phyloP scores from a whole-genome alignment of 2,113 vertebrate genomes.

The Physeter macrocephalus region DNA sequence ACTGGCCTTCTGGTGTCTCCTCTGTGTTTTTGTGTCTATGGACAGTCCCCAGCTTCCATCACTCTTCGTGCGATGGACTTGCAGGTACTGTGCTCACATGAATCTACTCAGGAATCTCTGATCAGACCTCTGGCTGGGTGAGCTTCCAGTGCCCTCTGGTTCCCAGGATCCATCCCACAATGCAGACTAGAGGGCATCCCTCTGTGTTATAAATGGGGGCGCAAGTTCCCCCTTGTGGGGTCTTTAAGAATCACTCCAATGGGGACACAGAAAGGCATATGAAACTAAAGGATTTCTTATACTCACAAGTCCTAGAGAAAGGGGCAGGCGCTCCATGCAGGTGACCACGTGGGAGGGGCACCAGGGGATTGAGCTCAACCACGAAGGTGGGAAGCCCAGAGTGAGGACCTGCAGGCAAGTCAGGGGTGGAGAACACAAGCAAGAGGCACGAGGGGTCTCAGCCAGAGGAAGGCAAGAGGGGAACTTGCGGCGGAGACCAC shows the following conservation, averaged over 20 bases:
- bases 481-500: background rate
- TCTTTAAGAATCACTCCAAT: background rate
- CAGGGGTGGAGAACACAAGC: background rate
- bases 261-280: background rate
- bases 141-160: too few relatives aligned
- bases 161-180: background rate
- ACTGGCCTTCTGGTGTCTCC: too few relatives aligned
- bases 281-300: background rate
- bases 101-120: background rate
- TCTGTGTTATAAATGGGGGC: background rate
- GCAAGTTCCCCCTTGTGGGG: background rate
- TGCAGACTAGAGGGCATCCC: background rate
- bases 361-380: background rate
- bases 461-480: background rate
- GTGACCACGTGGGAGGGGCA: background rate
- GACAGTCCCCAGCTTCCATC: background rate
- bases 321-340: background rate
- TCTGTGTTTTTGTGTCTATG: background rate
- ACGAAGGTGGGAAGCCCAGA: background rate
- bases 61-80: background rate
- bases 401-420: background rate
- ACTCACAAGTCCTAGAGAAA: background rate
- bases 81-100: accelerated
- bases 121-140: background rate
- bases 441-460: background rate